Evolutionary conservation across 1,140 invertebrate genomes (phyloP).

Genomic region (Heliothis subflexa): DNA sequence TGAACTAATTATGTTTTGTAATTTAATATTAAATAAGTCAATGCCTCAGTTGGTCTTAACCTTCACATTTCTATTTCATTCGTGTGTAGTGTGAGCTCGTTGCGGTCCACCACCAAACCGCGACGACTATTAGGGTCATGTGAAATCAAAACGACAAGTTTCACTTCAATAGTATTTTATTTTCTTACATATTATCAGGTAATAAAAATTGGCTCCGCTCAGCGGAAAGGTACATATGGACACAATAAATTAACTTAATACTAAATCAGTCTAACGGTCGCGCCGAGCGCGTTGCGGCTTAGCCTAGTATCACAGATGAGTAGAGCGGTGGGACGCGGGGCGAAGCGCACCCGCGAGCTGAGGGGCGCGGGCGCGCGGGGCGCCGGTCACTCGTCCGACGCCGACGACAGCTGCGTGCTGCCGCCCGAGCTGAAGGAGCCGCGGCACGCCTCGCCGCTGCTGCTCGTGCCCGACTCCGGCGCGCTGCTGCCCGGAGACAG

Average conservation of each 20-base stretch:
- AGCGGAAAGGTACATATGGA: constrained; percentile 83
- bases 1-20: constrained; percentile 2
- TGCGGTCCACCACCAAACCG: constrained; percentile 12
- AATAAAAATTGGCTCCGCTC: constrained; percentile 80
- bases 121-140: constrained; percentile 25
- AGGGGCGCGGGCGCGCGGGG: constrained; percentile 58
- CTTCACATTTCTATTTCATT: constrained; percentile 38
- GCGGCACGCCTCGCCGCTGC: constrained; percentile 69
- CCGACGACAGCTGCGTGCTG: constrained; percentile 81
- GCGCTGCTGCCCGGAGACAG: constrained; percentile 85
- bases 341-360: constrained; percentile 66
- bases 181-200: constrained; percentile 75
- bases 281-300: constrained; percentile 79
- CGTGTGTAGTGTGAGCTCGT: constrained; percentile 10
- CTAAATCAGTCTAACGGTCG: constrained; percentile 85
- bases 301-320: constrained; percentile 85
- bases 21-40: constrained; percentile 2
- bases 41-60: constrained; percentile 5
- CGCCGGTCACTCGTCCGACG: constrained; percentile 81
- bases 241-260: constrained; percentile 84
- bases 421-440: constrained; percentile 81
- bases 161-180: constrained; percentile 72
- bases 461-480: constrained; percentile 84
- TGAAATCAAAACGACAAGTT: constrained; percentile 38
- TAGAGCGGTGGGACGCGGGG: constrained; percentile 82